Conservation (phyloP, 1,140 invertebrate genomes). For the Oncopodura yosiiana region DNA sequence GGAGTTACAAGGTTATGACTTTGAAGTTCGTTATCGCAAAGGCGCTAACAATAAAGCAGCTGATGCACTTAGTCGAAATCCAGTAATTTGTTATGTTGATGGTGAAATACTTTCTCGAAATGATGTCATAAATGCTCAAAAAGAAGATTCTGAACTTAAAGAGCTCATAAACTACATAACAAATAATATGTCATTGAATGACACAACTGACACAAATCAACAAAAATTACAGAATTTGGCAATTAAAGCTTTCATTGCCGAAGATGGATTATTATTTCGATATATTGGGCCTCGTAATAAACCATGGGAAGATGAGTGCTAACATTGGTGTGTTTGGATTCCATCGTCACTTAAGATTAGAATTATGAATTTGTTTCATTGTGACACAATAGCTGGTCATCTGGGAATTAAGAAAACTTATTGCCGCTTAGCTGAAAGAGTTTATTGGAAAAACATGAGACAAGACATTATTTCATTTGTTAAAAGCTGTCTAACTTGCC, state of each 20-base stretch:
- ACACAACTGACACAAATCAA: no score
- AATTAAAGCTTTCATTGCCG: background rate
- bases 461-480: background rate
- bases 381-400: background rate
- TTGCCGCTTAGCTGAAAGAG: background rate
- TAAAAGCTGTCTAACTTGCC: conserved; percentile 1
- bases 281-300: background rate
- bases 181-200: no score
- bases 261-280: background rate
- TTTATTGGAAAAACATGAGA: conserved; percentile 8
- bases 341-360: background rate
- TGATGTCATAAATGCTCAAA: background rate
- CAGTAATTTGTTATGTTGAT: background rate
- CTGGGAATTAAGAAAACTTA: conserved; percentile 13
- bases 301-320: conserved; percentile 5
- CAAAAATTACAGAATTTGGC: background rate
- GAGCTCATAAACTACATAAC: no score
- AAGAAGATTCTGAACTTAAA: no score
- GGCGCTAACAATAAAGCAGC: background rate
- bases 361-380: conserved; percentile 8
- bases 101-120: background rate
- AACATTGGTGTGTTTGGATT: conserved; percentile 5
- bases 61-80: background rate
- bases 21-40: conserved; percentile 31
- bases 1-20: conserved; percentile 24